These are phyloP conservation scores for Agelastica alni DNA, from an alignment of 2,888 invertebrate species.

Conservation along the genomic window DNA sequence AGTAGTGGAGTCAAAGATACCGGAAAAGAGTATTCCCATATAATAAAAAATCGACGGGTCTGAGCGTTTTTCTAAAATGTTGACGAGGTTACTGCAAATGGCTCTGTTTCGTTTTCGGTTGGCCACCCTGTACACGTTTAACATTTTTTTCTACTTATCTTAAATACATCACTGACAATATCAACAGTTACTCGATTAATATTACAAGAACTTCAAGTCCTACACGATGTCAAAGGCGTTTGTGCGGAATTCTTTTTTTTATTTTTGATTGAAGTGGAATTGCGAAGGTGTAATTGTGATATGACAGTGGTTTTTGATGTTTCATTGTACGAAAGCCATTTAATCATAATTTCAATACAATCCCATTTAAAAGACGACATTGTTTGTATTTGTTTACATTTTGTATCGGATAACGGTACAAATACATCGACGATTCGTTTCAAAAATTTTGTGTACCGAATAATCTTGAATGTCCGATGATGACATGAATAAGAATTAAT, in stretches of 20 bases:
- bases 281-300: conserved; percentile 12
- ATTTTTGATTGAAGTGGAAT: conserved; percentile 16
- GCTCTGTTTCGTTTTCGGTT: no score
- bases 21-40: no score
- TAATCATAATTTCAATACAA: conserved; percentile 20
- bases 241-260: conserved; percentile 16
- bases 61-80: no score
- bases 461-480: background rate
- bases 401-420: background rate
- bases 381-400: conserved; percentile 4
- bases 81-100: no score
- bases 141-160: background rate
- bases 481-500: background rate
- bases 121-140: no score
- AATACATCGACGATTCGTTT: background rate
- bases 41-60: no score
- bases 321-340: conserved; percentile 13
- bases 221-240: conserved; percentile 18
- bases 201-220: conserved; percentile 2
- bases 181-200: conserved; percentile 16
- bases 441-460: background rate
- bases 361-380: conserved; percentile 12
- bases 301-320: conserved; percentile 23
- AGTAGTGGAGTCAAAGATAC: no score
- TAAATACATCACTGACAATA: background rate